Evolutionary conservation across 2,888 invertebrate species (phyloP).

Genomic region (Coecobrya sp.): DNA sequence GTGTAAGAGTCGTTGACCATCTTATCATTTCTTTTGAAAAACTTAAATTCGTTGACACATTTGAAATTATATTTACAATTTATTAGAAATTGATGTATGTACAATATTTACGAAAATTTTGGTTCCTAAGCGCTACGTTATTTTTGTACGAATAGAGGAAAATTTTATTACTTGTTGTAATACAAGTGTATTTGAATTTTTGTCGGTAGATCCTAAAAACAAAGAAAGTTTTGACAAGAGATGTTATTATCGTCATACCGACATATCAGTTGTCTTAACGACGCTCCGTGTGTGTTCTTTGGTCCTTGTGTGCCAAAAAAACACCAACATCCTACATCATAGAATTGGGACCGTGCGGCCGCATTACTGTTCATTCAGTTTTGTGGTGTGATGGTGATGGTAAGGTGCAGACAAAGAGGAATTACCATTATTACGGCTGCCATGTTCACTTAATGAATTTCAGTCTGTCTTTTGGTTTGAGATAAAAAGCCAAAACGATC

Average conservation of each 20-base stretch:
- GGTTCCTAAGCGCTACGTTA: too few relatives aligned
- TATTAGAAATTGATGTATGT: too few relatives aligned
- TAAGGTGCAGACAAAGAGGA: not conserved
- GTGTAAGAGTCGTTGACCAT: too few relatives aligned
- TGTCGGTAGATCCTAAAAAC: slow-evolving; percentile 13
- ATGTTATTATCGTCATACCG: slow-evolving; percentile 42
- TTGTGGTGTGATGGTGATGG: not conserved
- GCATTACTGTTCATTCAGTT: not conserved
- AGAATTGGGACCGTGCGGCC: not conserved
- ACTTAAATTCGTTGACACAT: too few relatives aligned
- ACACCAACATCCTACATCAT: slow-evolving; percentile 30
- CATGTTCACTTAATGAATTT: slow-evolving; percentile 62
- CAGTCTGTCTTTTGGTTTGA: slow-evolving; percentile 20
- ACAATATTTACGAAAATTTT: too few relatives aligned
- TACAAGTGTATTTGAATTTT: not conserved
- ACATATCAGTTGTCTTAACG: slow-evolving; percentile 17
- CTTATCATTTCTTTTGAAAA: too few relatives aligned
- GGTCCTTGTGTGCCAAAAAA: slow-evolving; percentile 51
- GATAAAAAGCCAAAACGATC: too few relatives aligned
- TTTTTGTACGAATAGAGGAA: too few relatives aligned
- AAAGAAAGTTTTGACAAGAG: slow-evolving; percentile 53
- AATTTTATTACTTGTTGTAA: not conserved
- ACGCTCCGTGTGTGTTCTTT: slow-evolving; percentile 62
- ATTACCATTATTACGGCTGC: not conserved
- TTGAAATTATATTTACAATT: too few relatives aligned